Evolutionary conservation across 2,113 vertebrate species (phyloP).

Genomic region (Crypturellus undulatus): DNA sequence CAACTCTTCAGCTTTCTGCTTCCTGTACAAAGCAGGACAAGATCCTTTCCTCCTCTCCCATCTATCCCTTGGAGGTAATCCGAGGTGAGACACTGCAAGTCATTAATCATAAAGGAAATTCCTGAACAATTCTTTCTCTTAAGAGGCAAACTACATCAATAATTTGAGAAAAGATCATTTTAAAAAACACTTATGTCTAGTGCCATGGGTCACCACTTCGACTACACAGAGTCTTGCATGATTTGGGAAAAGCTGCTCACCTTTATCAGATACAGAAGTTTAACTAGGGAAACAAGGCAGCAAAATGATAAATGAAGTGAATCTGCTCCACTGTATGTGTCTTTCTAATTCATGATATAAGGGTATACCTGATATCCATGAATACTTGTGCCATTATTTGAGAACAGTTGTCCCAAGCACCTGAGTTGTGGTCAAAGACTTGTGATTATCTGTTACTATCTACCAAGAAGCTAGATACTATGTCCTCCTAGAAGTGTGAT

Average conservation of each 20-base stretch:
- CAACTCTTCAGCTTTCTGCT: neutral
- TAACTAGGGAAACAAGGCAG: neutral
- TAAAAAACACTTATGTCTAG: neutral
- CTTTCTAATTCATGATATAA: neutral
- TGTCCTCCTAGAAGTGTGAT: neutral
- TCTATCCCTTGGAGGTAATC: neutral
- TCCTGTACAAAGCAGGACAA: neutral
- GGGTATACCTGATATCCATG: neutral
- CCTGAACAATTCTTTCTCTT: neutral
- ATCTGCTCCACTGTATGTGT: neutral
- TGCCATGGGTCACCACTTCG: neutral
- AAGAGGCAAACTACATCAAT: neutral
- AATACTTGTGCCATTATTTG: neutral
- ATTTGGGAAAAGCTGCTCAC: neutral
- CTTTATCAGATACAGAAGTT: neutral
- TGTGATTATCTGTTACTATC: neutral
- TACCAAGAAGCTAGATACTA: neutral
- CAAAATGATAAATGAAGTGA: neutral
- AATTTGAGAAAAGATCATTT: neutral
- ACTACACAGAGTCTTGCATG: accelerated
- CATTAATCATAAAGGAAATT: neutral
- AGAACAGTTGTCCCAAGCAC: neutral
- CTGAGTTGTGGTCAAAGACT: neutral
- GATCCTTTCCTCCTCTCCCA: neutral
- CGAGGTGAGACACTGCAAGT: neutral